These are phyloP conservation scores for Chelonus insularis DNA, from an alignment of 1,140 invertebrate species.

Conservation along the genomic window DNA sequence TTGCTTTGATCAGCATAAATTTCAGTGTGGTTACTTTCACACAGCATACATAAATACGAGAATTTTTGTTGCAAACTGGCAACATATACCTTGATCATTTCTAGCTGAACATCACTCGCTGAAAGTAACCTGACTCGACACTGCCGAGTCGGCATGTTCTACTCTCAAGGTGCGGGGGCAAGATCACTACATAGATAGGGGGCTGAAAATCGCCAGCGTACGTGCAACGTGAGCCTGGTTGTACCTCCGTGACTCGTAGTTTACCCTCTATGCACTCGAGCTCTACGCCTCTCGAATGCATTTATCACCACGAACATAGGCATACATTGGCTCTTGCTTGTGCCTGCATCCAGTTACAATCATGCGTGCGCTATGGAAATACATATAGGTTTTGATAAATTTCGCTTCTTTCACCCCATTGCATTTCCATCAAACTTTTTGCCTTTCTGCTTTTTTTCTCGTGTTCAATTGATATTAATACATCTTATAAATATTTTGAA, in stretches of 20 bases:
- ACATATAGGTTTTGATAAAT: conserved; percentile 24
- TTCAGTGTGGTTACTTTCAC: no score
- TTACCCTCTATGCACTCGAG: conserved; percentile 18
- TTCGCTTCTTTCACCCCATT: not conserved
- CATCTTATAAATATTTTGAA: no score
- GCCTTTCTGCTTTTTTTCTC: no score
- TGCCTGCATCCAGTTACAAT: conserved; percentile 22
- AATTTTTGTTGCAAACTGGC: no score
- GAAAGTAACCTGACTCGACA: conserved; percentile 19
- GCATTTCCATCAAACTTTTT: not conserved
- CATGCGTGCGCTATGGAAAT: conserved; percentile 33
- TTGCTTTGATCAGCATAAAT: not conserved
- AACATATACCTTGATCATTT: not conserved
- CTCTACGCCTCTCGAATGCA: conserved; percentile 34
- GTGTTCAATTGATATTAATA: no score
- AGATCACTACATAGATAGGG: conserved; percentile 15
- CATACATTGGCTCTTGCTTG: conserved; percentile 28
- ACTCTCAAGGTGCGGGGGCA: conserved; percentile 14
- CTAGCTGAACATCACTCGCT: conserved; percentile 6
- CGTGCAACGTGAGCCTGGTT: conserved; percentile 25
- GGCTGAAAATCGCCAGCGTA: conserved; percentile 22
- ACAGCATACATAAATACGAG: no score
- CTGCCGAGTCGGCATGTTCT: conserved; percentile 23
- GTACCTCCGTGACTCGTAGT: conserved; percentile 18
- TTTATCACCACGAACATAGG: conserved; percentile 42